Percentiles rank a stretch among this genome's conserved stretches.
These are phyloP conservation scores for Etheostoma cragini DNA, from an alignment of 2,113 vertebrate genomes.

Conservation along the genomic window DNA sequence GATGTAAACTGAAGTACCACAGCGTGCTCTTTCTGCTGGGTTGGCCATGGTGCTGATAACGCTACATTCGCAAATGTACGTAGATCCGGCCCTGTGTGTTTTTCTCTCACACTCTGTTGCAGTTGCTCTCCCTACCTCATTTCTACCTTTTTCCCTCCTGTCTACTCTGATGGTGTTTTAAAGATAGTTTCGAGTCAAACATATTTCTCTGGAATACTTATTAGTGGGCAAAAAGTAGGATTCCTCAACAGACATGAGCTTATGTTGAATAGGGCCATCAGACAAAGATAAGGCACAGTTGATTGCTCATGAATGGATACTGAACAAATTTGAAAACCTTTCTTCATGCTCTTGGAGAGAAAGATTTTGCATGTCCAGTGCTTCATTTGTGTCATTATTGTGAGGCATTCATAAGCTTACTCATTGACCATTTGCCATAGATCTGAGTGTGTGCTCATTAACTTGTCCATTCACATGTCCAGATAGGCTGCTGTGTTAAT, in stretches of 20 bases:
- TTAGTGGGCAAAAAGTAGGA: slow-evolving; percentile 55
- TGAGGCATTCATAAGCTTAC: slow-evolving; percentile 10
- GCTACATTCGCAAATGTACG: too few relatives aligned
- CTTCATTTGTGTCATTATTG: slow-evolving; percentile 49
- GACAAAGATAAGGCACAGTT: slow-evolving; percentile 52
- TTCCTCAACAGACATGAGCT: slow-evolving; percentile 28
- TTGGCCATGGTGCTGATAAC: too few relatives aligned
- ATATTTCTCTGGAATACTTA: slow-evolving; percentile 43
- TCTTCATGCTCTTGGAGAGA: slow-evolving; percentile 2
- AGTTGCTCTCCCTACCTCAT: background rate
- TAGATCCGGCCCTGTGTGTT: background rate
- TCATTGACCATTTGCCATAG: slow-evolving; percentile 3
- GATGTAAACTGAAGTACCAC: too few relatives aligned
- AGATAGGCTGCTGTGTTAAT: slow-evolving; percentile 38
- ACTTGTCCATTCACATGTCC: slow-evolving; percentile 5
- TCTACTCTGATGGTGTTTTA: slow-evolving; percentile 26
- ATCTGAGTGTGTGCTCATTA: slow-evolving; percentile 1
- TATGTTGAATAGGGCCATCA: slow-evolving; percentile 32
- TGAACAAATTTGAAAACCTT: slow-evolving; percentile 45
- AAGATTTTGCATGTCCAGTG: slow-evolving; percentile 32
- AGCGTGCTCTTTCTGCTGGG: too few relatives aligned
- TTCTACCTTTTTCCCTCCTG: slow-evolving; percentile 4
- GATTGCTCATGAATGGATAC: slow-evolving; percentile 56
- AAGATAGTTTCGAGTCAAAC: slow-evolving; percentile 23
- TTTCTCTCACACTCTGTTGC: background rate